Evolutionary conservation across 2,797 vertebrate species (phyloP), one percentile per base, ranked within the genome.

Genomic region (Falco columbarius): DNA sequence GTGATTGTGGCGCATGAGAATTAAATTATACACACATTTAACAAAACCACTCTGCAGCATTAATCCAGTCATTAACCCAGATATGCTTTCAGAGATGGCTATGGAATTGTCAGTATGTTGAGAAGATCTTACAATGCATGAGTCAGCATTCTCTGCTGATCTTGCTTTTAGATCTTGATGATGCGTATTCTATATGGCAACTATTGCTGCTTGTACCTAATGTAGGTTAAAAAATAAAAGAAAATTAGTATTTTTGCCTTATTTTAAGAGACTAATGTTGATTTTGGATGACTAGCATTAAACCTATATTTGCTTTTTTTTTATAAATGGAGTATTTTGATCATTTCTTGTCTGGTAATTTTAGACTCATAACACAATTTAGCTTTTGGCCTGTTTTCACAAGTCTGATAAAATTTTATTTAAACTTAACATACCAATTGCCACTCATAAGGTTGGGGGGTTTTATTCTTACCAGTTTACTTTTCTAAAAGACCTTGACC

Each of bases 231-330:
- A 96, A 73, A 93, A 85, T 68, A 84, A 82, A 84, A 85, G 34
- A 49, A 79, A 84, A 40, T 34, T 46, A 82, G 81, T 95, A 85
- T 93, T 96, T 97, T 97, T 96, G 95, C 95, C 83, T 96, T 94
- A 75, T 82, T 89, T 77, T 70, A 73, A 91, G 52, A 96, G 59
- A 92, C 79, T 84, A 79, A 67, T 81, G 80, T 93, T 10, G 4
- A 55, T 93, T 96, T 94, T 88, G 70, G 84, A 81, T 91, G 84
- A 82, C 84, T 91, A 71, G 84, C 72, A 86, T 97, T 93, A 93
- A 97, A 95, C 11, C 56, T 87, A 6, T 85, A 46, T 85, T 91
- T 93, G 72, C 15, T 75, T 65, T 77, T 65, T 77, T 95, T 92
- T 90, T 36, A 12, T 30, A 92, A 89, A 56, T 49, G 2, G 81